Conservation (phyloP, 2,888 invertebrate species). For the Agonopterix heracliana region DNA sequence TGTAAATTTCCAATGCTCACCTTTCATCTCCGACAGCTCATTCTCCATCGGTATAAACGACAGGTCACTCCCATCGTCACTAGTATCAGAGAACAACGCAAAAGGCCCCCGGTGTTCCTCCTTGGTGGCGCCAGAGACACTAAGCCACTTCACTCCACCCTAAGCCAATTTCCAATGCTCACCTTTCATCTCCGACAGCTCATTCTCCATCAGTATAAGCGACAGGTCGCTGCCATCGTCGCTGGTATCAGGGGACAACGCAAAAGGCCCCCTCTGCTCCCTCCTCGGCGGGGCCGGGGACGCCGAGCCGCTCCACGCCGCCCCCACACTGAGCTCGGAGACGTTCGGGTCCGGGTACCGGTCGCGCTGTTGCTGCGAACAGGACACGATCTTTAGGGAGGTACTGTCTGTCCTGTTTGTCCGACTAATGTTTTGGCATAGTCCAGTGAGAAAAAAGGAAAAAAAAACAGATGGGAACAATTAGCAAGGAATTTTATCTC, state of each 20-base stretch:
- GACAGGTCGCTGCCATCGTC: conserved; percentile 90
- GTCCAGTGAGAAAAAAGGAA: too few relatives aligned
- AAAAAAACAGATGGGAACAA: too few relatives aligned
- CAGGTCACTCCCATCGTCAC: conserved; percentile 92
- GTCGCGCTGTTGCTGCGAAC: conserved; percentile 36
- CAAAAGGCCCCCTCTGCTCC: conserved; percentile 81
- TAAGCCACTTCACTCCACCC: too few relatives aligned
- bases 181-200: conserved; percentile 12
- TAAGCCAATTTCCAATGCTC: too few relatives aligned
- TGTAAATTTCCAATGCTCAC: conserved; percentile 23
- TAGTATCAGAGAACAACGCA: conserved; percentile 93
- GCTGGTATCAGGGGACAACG: conserved; percentile 87
- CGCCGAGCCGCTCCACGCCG: conserved; percentile 60
- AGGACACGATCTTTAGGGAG: neutral
- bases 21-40: conserved; percentile 68
- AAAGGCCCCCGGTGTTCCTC: conserved; percentile 75
- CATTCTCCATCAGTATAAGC: conserved; percentile 12
- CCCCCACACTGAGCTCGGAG: conserved; percentile 49
- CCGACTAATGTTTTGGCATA: too few relatives aligned
- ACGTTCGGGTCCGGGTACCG: conserved; percentile 77
- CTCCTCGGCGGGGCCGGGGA: conserved; percentile 33
- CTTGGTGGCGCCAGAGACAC: conserved; percentile 47
- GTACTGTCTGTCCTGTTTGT: too few relatives aligned
- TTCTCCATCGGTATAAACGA: conserved; percentile 85
- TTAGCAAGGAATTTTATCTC: too few relatives aligned